Conservation (phyloP, 2,888 invertebrate species). For the Stenotaenia linearis region DNA sequence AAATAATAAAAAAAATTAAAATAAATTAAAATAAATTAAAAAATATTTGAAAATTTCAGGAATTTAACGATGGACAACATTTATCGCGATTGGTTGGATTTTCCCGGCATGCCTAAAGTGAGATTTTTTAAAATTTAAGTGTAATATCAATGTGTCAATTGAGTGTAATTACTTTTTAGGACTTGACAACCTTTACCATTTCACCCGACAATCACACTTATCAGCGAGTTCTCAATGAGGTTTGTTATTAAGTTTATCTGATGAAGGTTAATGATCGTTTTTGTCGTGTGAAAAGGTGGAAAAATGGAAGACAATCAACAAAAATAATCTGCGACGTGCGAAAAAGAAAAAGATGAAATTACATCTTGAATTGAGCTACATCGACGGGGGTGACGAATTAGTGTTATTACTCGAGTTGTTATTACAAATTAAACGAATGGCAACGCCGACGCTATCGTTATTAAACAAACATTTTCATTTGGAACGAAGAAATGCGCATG, state of each 20-base stretch:
- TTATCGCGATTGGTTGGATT: conserved; percentile 31
- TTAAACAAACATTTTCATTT: neutral
- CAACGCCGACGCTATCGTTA: neutral
- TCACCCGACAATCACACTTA: neutral
- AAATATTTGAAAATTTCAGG: neutral
- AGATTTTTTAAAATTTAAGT: neutral
- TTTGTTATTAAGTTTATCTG: neutral
- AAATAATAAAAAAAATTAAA: neutral
- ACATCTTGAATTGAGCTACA: no score
- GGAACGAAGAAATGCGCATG: neutral
- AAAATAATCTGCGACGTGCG: neutral
- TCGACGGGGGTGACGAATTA: neutral
- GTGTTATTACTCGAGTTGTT: neutral
- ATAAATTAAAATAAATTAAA: neutral
- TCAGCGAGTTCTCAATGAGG: neutral
- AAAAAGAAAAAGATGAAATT: neutral
- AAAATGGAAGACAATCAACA: neutral
- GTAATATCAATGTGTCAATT: neutral
- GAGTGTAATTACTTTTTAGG: neutral
- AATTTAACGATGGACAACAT: neutral
- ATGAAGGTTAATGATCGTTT: neutral
- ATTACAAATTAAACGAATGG: neutral
- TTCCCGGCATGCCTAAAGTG: conserved; percentile 33
- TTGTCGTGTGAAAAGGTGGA: neutral
- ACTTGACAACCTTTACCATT: neutral